These are phyloP conservation scores for Ispidina picta DNA, from an alignment of 2,797 vertebrate species.

Conservation along the genomic window DNA sequence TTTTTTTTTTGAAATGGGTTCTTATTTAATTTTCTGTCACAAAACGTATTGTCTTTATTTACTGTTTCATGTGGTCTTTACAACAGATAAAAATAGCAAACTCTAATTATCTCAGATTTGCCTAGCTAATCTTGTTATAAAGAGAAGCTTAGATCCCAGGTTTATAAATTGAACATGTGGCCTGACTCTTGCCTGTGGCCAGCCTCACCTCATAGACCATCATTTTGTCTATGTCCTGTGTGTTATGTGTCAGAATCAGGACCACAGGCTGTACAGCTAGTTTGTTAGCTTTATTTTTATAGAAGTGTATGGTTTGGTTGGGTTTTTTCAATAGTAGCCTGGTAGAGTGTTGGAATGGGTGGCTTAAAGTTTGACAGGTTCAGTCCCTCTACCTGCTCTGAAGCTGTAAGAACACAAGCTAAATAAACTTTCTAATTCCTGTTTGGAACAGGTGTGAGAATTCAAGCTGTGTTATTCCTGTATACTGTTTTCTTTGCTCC, in stretches of 20 bases:
- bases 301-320: background rate
- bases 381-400: background rate
- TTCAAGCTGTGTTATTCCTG: background rate
- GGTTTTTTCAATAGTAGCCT: background rate
- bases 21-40: constrained; percentile 11
- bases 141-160: constrained; percentile 19
- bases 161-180: background rate
- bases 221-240: background rate
- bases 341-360: background rate
- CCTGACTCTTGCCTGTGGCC: background rate
- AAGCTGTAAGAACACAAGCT: background rate
- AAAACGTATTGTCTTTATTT: constrained; percentile 6
- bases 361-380: background rate
- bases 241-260: background rate
- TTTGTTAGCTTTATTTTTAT: constrained; percentile 28
- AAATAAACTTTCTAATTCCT: background rate
- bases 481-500: background rate
- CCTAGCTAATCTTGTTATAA: constrained; percentile 47
- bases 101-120: constrained; percentile 15
- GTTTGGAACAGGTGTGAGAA: background rate
- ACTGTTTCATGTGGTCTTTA: background rate
- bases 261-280: background rate
- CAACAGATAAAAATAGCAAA: constrained; percentile 32
- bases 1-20: background rate
- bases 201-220: background rate